These are phyloP conservation scores for Rhodophaea formosa DNA, from an alignment of 2,888 invertebrate species.

Conservation along the genomic window DNA sequence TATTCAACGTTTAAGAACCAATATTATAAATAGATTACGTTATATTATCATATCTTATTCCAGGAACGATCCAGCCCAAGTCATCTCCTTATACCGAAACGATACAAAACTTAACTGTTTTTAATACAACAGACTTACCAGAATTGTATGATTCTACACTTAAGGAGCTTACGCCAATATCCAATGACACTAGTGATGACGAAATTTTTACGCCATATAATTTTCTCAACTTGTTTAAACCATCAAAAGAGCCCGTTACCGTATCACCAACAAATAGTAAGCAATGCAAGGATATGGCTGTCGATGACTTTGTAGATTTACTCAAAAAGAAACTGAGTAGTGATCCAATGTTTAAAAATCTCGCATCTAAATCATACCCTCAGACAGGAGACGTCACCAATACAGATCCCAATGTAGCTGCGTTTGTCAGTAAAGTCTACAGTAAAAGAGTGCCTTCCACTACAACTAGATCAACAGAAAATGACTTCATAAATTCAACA, in stretches of 20 bases:
- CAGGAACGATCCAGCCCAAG: neutral
- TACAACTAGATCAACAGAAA: slow-evolving; percentile 44
- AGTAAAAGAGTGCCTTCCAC: slow-evolving; percentile 54
- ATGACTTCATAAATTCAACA: slow-evolving; percentile 64
- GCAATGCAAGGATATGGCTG: slow-evolving; percentile 55
- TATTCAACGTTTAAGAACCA: neutral
- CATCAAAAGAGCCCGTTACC: slow-evolving; percentile 38
- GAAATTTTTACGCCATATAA: slow-evolving; percentile 48
- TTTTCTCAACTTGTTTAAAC: slow-evolving; percentile 53
- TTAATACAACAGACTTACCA: neutral
- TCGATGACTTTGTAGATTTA: slow-evolving; percentile 64
- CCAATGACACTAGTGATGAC: slow-evolving; percentile 22
- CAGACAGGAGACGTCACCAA: slow-evolving; percentile 41
- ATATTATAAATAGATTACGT: neutral
- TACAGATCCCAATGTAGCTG: slow-evolving; percentile 58
- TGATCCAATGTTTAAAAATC: slow-evolving; percentile 59
- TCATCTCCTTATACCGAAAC: neutral
- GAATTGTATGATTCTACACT: neutral
- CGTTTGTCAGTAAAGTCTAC: slow-evolving; percentile 60
- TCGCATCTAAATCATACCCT: slow-evolving; percentile 37
- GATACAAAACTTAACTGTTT: neutral
- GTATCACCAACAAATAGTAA: slow-evolving; percentile 34
- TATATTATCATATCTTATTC: neutral
- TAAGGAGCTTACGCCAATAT: neutral
- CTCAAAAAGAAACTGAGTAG: slow-evolving; percentile 61